Evolutionary conservation across 2,888 invertebrate genomes (phyloP), one percentile per base, ranked within the genome.

Genomic region (Agrypnus murinus): DNA sequence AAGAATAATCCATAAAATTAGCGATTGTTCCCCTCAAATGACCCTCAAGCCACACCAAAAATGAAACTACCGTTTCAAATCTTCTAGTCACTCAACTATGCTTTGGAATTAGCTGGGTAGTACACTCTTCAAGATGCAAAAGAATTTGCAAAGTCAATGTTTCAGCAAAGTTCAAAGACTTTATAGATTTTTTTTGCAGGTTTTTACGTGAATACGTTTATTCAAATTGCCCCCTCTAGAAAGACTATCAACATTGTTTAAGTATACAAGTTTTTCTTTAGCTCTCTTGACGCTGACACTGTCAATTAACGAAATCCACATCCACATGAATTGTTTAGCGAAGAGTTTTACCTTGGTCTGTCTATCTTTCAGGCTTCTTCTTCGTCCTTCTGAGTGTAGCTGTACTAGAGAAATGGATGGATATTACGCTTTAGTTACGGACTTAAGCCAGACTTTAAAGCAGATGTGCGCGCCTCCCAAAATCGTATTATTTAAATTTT

Each of bases 71-170:
- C 63, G 66, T 71, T 71, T 58, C 43, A 70, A 60, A 65, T 32
- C 58, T 17, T 46, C 58, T 40, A 60, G 53, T 53, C 45, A 48
- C 25, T n/a, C n/a, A n/a, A n/a, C n/a, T n/a, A n/a, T n/a, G n/a
- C n/a, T n/a, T n/a, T n/a, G n/a, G n/a, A n/a, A n/a, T n/a, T 36
- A 14, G 8, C 9, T 14, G 17, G 36, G 36, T 34, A 12, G n/a
- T n/a, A n/a, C n/a, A n/a, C n/a, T n/a, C 53, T 53, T 53, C 32
- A 12, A 6, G 38, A 55, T 58, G 17, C 17, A 36, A 53, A 59
- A 46, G 70, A 70, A 67, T 71, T 66, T 46, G 65, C 69, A 53
- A 71, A 71, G 71, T 71, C 71, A 71, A 71, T 68, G 71, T 57
- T 71, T 63, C 36, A 59, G 34, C 46, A 64, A 68, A 64, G 71